Conservation (phyloP, 2,113 vertebrate genomes). For the Eclectus roratus region DNA sequence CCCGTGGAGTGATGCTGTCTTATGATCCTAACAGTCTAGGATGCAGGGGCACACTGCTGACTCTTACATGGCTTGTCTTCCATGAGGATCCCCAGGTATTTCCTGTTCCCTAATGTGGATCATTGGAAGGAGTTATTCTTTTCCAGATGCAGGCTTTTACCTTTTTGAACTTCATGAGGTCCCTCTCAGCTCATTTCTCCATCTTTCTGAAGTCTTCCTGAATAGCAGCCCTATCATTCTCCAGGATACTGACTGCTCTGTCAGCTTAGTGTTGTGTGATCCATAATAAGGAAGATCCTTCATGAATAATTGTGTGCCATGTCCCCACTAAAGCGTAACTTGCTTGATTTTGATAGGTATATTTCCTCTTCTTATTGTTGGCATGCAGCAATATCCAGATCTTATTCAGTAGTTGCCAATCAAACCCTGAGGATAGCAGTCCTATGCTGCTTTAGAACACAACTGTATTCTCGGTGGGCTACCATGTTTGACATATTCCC, state of each 20-base stretch:
- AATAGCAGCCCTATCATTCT: neutral
- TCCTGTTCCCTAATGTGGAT: neutral
- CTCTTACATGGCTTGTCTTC: neutral
- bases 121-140: neutral
- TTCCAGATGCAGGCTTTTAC: neutral
- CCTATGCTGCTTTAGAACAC: neutral
- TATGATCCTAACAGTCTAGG: neutral
- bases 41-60: neutral
- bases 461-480: neutral
- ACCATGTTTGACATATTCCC: rapidly evolving
- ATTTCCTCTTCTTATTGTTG: neutral
- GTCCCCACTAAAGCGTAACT: neutral
- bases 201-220: neutral
- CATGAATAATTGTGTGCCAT: neutral
- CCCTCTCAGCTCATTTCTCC: neutral
- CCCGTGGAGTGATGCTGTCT: neutral
- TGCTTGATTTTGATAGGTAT: too few relatives aligned
- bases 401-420: neutral
- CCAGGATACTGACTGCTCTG: neutral
- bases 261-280: neutral
- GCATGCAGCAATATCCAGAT: neutral
- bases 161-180: neutral
- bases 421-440: neutral
- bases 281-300: neutral
- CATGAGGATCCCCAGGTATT: neutral